Evolutionary conservation across 2,888 invertebrate genomes (phyloP), one percentile per base, ranked within the genome.

Genomic region (Drosophila nr. medialis): DNA sequence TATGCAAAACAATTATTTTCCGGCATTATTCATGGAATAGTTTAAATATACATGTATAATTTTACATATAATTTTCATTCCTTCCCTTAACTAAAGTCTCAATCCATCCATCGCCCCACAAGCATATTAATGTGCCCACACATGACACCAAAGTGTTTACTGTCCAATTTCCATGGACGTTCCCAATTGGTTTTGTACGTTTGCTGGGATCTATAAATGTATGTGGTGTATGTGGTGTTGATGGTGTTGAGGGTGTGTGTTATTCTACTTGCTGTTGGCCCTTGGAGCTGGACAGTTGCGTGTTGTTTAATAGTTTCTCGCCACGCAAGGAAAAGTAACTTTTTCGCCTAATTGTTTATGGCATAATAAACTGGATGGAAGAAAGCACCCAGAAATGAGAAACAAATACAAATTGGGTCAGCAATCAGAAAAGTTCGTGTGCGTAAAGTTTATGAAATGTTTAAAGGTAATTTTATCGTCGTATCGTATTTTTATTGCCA

Each of bases 271-370:
- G 13, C 7, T 60, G 21, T 34, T 32, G 40, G 40, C 15, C 36
- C n/a, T n/a, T 21, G 36, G 36, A 65, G 48, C 51, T 56, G 76
- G 50, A 62, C 76, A 80, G 56, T 80, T 79, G 81, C 81, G 81
- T 81, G 79, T 50, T 62, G 74, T 81, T 80, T 80, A 80, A 80
- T 71, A 71, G 58, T 59, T 61, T 65, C 65, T 72, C 77, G 74
- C 79, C 79, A 80, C 79, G 79, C 81, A 81, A 81, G 74, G 74
- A 74, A 77, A 74, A 64, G 38, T 64, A 77, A 81, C 64, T 81
- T 81, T 77, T 79, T 68, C 75, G 70, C 71, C 78, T 81, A 81
- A 80, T 81, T 80, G 81, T 77, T 81, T 74, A 81, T 81, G 61
- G 71, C 75, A 74, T 66, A 77, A 80, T 79, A 77, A 79, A 77